Base-by-base conservation (phyloP, 2,888 invertebrate species). In the Selenia dentaria region DNA sequence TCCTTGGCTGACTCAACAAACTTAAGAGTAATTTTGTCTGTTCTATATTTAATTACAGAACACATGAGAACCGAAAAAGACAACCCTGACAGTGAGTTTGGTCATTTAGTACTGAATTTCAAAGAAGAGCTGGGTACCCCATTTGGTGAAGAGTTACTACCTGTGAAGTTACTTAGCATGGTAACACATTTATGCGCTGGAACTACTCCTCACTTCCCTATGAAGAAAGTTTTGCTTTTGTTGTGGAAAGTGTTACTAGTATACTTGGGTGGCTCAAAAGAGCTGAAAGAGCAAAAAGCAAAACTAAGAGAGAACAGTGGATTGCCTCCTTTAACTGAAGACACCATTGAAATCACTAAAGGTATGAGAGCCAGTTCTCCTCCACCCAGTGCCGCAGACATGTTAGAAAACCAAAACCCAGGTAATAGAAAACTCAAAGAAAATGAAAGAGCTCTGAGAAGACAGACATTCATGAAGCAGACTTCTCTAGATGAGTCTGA, bases 151-250 rank as follows among this genome's bases (percentile, higher is more conserved):
- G 98, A 98, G 76, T 82, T 97, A 46, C 81, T 99, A 16, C 94
- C 96, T 24, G 95, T 98, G 2, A 96, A 97, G 70, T 91, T 99
- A 38, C 93, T 99, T 47, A 95, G 96, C 55, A 99, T 99, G 99
- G 97, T 99, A 16, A 98, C 98, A 20, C 94, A 96, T 62, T 98
- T 99, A 75, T 99, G 99, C 84, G 97, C 97, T 62, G 99, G 99
- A 0, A 95, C 96, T 14, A 96, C 97, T 3, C 98, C 99, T 10
- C 98, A 99, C 88, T 99, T 98, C 86, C 99, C 99, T 2, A 99
- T 99, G 94, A 99, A 98, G 79, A 99, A 99, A 88, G 97, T 99
- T 6, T 91, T 99, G 10, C 88, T 99, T 33, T 88, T 99, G 10
- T 80, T 99, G 1, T 99, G 99, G 99, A 99, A 99, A 90, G 93